These are phyloP conservation scores for Drosophila kokeensis DNA, from an alignment of 2,888 invertebrate species.

Conservation along the genomic window DNA sequence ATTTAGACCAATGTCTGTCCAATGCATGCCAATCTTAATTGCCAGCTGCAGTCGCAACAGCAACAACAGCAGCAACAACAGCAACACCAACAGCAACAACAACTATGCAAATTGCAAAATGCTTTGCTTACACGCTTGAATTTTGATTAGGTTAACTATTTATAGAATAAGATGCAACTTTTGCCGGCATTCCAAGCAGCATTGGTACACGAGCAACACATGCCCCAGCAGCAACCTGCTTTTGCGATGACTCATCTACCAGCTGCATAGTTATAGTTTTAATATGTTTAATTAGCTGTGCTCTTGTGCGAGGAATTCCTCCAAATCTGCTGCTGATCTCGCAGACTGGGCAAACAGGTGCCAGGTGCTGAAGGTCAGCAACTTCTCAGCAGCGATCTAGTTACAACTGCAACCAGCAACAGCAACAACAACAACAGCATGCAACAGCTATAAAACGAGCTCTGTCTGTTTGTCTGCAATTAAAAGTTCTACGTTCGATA, in stretches of 20 bases:
- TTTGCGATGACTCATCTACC: constrained; percentile 43
- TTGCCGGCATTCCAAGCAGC: constrained; percentile 66
- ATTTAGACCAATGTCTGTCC: constrained; percentile 79
- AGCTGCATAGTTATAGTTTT: constrained; percentile 57
- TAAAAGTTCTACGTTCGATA: constrained; percentile 18
- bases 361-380: constrained; percentile 71
- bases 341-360: constrained; percentile 67
- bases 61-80: constrained; percentile 29
- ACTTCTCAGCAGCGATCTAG: constrained; percentile 41
- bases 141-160: constrained; percentile 79
- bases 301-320: constrained; percentile 33
- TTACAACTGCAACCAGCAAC: constrained; percentile 26
- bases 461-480: constrained; percentile 20
- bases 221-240: constrained; percentile 46
- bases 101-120: constrained; percentile 72
- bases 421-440: constrained; percentile 3
- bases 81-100: constrained; percentile 39
- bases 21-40: constrained; percentile 75
- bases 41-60: constrained; percentile 47
- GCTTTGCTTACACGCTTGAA: constrained; percentile 78
- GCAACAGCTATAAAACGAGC: constrained; percentile 3
- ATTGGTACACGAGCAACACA: constrained; percentile 27
- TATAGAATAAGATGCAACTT: constrained; percentile 64
- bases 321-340: constrained; percentile 26
- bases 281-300: constrained; percentile 72